These are phyloP conservation scores for Proteles cristata DNA, from an alignment of 2,113 vertebrate genomes.

Conservation along the genomic window DNA sequence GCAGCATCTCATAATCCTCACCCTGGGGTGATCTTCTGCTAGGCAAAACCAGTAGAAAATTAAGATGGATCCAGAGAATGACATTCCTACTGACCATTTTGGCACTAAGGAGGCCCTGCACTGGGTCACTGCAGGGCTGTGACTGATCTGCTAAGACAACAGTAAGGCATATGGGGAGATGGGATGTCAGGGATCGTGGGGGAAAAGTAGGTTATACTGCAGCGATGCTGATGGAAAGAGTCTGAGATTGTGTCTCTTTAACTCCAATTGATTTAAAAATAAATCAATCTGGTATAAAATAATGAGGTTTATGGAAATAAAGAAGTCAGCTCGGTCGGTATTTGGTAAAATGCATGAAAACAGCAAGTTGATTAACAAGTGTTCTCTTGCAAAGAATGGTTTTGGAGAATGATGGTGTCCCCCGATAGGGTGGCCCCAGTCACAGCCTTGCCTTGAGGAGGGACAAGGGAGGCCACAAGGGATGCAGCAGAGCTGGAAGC, in stretches of 20 bases:
- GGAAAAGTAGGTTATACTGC: not conserved
- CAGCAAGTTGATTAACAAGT: not conserved
- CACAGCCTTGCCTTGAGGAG: not conserved
- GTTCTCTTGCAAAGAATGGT: not conserved
- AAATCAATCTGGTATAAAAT: not conserved
- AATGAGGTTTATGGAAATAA: not conserved
- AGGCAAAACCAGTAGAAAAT: not conserved
- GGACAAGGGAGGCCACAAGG: not conserved
- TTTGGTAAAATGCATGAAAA: conserved; percentile 29
- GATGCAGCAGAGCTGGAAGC: not conserved
- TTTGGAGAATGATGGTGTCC: not conserved
- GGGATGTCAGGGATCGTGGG: accelerated
- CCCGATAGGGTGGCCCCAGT: not conserved
- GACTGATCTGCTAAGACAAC: too few species aligned
- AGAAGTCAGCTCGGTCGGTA: not conserved
- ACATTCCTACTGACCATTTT: not conserved
- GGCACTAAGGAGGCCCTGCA: accelerated
- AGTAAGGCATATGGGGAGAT: accelerated
- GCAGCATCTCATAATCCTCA: not conserved
- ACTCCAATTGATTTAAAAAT: not conserved
- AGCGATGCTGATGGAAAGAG: not conserved
- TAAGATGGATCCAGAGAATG: not conserved
- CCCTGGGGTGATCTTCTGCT: not conserved
- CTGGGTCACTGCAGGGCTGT: accelerated
- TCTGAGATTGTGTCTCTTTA: not conserved